Percentiles rank a stretch among this genome's conserved stretches.
Evolutionary conservation across 2,113 vertebrate genomes (phyloP).

Genomic region (Isichthys henryi): DNA sequence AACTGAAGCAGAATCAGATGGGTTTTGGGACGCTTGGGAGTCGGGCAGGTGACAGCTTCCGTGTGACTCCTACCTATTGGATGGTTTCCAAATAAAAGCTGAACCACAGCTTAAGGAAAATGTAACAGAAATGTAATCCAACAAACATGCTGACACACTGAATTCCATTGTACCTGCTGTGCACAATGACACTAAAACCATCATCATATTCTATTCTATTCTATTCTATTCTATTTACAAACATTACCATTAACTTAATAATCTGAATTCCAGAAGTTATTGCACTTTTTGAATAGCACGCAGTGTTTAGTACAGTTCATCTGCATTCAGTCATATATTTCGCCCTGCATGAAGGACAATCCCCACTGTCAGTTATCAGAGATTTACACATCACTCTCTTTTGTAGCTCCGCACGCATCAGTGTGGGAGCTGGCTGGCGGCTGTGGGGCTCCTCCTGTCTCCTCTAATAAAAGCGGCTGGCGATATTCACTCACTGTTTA

Average conservation of each 20-base stretch:
- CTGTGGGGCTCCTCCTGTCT: neutral
- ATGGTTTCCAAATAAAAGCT: neutral
- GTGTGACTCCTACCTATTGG: neutral
- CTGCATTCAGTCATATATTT: neutral
- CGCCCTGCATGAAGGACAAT: neutral
- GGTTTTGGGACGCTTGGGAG: neutral
- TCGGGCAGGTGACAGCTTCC: neutral
- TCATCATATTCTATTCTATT: neutral
- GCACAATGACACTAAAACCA: neutral
- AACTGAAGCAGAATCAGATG: neutral
- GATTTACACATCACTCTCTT: neutral
- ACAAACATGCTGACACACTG: neutral
- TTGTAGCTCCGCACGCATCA: neutral
- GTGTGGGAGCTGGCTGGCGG: neutral
- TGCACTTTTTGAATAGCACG: neutral
- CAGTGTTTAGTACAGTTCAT: neutral
- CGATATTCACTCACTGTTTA: conserved; percentile 36
- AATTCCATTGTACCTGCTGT: neutral
- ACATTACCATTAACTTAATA: neutral
- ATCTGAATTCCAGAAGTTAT: neutral
- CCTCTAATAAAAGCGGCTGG: neutral
- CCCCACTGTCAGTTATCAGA: neutral
- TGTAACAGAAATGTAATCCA: neutral
- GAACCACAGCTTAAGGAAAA: neutral
- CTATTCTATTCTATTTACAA: neutral